A percentile compares a stretch with the other conserved stretches of the same genome.
Conservation (phyloP, 2,113 vertebrate species). For the Falcunculus frontatus region DNA sequence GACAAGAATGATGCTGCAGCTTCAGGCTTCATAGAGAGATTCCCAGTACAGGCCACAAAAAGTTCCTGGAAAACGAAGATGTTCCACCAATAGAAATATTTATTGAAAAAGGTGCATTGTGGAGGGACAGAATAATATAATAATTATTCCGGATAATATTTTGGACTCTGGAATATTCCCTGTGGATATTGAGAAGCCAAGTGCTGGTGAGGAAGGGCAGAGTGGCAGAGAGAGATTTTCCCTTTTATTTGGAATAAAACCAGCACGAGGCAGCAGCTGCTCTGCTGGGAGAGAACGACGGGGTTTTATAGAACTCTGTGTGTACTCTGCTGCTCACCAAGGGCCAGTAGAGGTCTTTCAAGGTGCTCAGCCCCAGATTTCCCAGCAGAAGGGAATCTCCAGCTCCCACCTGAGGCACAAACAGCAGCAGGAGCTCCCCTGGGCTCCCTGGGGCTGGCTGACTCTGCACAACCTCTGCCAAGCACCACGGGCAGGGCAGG, state of each 20-base stretch:
- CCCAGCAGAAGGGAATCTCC: constrained; percentile 23
- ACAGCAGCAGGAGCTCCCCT: neutral
- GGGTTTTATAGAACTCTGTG: neutral
- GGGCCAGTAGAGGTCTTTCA: neutral
- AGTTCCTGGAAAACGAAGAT: neutral
- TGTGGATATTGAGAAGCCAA: neutral
- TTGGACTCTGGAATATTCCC: neutral
- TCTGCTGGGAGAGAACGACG: neutral
- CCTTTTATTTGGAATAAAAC: neutral
- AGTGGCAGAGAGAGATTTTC: neutral
- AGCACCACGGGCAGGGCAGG: neutral
- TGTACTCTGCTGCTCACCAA: neutral
- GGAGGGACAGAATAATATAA: neutral
- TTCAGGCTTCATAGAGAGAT: neutral
- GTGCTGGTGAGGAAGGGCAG: neutral
- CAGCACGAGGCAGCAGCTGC: neutral
- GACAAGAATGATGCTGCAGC: neutral
- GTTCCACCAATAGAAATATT: neutral
- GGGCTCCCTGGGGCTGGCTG: neutral
- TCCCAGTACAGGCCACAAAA: neutral
- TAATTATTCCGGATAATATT: neutral
- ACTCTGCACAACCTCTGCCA: neutral
- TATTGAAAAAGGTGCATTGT: neutral
- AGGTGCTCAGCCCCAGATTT: neutral
- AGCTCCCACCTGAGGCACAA: neutral